Evolutionary conservation across 1,140 invertebrate genomes (phyloP).

Genomic region (Arion vulgaris): DNA sequence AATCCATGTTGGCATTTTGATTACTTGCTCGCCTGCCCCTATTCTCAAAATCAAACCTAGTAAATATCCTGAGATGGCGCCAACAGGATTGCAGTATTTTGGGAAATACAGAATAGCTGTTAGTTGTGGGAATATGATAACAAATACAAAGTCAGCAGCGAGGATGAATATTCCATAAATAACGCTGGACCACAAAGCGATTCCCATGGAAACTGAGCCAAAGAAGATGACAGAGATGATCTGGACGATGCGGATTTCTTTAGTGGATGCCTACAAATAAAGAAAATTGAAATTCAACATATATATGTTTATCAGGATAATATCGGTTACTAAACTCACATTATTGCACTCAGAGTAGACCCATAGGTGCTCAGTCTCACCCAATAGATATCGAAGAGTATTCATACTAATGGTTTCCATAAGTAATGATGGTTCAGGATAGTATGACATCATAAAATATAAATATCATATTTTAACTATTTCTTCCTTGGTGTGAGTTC

Average conservation of each 20-base stretch:
- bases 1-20: slow-evolving; percentile 60
- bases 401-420: no score
- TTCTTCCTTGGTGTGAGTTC: no score
- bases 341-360: no score
- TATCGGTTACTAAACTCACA: no score
- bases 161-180: slow-evolving; percentile 68
- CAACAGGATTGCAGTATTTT: slow-evolving; percentile 55
- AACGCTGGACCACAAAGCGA: slow-evolving; percentile 60
- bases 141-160: slow-evolving; percentile 69
- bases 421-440: no score
- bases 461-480: no score
- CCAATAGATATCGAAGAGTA: no score
- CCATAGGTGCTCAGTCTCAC: no score
- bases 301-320: no score
- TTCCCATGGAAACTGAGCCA: slow-evolving; percentile 57
- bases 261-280: slow-evolving; percentile 57
- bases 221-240: slow-evolving; percentile 56
- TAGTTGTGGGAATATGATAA: slow-evolving; percentile 67
- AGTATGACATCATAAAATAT: no score
- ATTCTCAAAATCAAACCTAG: slow-evolving; percentile 58
- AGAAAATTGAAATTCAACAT: background rate
- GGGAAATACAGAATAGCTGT: slow-evolving; percentile 60
- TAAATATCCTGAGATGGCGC: slow-evolving; percentile 57
- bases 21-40: slow-evolving; percentile 61
- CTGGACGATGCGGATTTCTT: slow-evolving; percentile 60